Conservation (phyloP, 2,888 invertebrate species). For the Anthrax anthrax region DNA sequence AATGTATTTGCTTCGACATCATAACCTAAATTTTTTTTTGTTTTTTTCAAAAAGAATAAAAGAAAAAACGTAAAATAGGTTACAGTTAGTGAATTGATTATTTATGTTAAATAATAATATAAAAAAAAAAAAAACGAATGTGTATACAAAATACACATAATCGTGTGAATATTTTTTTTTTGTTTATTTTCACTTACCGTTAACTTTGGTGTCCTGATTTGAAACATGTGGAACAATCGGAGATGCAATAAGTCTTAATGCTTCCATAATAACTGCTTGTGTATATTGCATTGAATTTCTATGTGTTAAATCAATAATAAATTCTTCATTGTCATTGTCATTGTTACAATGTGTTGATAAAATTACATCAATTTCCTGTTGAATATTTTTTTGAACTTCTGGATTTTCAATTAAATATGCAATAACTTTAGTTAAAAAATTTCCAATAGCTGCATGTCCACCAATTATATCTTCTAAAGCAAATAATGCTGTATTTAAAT, state of each 20-base stretch:
- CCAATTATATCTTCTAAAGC: slow-evolving; percentile 41
- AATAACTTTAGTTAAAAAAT: slow-evolving; percentile 44
- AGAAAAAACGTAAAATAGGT: no score
- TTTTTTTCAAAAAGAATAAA: no score
- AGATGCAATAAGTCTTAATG: slow-evolving; percentile 46
- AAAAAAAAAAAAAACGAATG: slow-evolving; percentile 10
- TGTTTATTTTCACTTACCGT: slow-evolving; percentile 38
- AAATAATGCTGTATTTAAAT: slow-evolving; percentile 33
- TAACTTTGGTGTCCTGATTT: slow-evolving; percentile 44
- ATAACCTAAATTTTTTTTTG: slow-evolving; percentile 43
- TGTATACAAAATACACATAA: background rate
- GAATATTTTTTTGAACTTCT: slow-evolving; percentile 39
- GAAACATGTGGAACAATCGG: slow-evolving; percentile 56
- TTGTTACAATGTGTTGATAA: background rate
- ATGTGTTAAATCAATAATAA: slow-evolving; percentile 23
- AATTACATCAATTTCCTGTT: slow-evolving; percentile 35
- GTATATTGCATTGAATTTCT: slow-evolving; percentile 42
- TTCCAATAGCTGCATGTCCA: slow-evolving; percentile 50
- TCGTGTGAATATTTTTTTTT: background rate
- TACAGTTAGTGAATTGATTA: no score
- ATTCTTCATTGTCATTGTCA: background rate
- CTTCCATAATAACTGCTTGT: slow-evolving; percentile 45
- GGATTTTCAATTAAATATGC: slow-evolving; percentile 40
- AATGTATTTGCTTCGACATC: slow-evolving; percentile 45
- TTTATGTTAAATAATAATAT: no score